Evolutionary conservation across 30 jellyfish, hydroid and myxozoan genomes (phyloP).

Genomic region (Pseudorhiza aurosa): DNA sequence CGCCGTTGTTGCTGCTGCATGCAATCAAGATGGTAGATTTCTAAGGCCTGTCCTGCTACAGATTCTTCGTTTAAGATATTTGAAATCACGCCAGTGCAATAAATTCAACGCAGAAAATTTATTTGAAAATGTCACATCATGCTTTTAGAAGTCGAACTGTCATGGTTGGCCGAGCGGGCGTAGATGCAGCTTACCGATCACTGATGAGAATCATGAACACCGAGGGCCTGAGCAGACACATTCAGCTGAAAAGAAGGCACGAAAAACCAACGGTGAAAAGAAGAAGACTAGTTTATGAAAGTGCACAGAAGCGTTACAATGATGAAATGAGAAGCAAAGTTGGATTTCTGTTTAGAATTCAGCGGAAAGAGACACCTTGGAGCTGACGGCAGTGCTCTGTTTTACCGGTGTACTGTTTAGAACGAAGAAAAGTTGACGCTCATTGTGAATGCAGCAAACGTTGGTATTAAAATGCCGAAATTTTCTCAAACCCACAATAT

Average conservation of each 20-base stretch:
- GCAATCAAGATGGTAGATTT: too few relatives aligned
- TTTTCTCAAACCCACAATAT: too few relatives aligned
- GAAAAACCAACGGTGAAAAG: conserved; percentile 94
- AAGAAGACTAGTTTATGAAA: conserved; percentile 76
- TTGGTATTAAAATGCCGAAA: too few relatives aligned
- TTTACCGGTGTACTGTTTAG: too few relatives aligned
- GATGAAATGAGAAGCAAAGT: conserved; percentile 69
- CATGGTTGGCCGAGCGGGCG: conserved; percentile 93
- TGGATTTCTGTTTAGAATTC: conserved; percentile 64
- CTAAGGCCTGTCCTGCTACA: too few relatives aligned
- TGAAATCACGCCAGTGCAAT: too few relatives aligned
- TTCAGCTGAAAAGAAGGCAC: conserved; percentile 72
- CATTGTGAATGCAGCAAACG: too few relatives aligned
- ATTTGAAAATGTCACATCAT: conserved; percentile 90
- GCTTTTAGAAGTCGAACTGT: conserved; percentile 87
- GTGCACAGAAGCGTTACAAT: conserved; percentile 73
- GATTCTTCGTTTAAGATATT: too few relatives aligned
- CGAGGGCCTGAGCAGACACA: conserved; percentile 84
- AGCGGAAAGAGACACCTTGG: conserved; percentile 90
- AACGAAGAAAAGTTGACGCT: too few relatives aligned
- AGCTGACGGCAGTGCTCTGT: conserved; percentile 73
- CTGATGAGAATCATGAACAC: conserved; percentile 69
- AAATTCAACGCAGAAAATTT: too few relatives aligned
- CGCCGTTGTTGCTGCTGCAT: too few relatives aligned
- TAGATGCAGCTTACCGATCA: conserved; percentile 83